Evolutionary conservation across 1,140 invertebrate species (phyloP).

Genomic region (Rhysida immarginata): DNA sequence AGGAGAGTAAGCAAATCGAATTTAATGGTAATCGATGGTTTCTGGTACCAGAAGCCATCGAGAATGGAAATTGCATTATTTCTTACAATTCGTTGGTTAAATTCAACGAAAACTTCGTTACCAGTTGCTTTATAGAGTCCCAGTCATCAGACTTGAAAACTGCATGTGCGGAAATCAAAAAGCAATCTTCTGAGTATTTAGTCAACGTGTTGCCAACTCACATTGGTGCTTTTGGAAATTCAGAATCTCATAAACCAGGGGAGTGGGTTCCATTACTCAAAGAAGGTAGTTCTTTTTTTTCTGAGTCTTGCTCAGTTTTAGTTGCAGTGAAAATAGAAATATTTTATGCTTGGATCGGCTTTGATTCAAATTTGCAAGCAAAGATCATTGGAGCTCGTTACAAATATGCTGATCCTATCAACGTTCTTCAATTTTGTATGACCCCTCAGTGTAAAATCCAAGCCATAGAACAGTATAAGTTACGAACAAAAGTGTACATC

Average conservation of each 20-base stretch:
- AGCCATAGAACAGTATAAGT: too few relatives aligned
- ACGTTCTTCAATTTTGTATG: background rate
- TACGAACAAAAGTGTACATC: too few relatives aligned
- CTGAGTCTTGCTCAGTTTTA: background rate
- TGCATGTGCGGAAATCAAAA: too few relatives aligned
- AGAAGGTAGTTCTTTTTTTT: background rate
- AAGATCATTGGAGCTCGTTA: background rate
- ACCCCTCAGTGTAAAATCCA: too few relatives aligned
- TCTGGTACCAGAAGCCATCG: background rate
- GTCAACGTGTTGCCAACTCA: background rate
- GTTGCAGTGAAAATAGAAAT: background rate
- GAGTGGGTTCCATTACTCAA: background rate
- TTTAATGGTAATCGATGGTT: background rate
- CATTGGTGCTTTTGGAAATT: background rate
- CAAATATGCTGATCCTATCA: background rate
- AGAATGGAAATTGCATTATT: background rate
- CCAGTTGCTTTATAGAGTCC: background rate
- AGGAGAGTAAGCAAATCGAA: background rate
- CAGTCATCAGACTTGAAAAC: background rate
- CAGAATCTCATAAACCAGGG: background rate
- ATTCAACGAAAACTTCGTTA: background rate
- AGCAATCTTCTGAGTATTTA: too few relatives aligned
- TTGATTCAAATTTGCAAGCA: background rate
- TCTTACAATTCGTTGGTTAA: background rate
- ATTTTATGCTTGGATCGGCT: background rate